Percentiles rank a stretch among this genome's conserved stretches.
Evolutionary conservation across 2,113 vertebrate genomes (phyloP).

Genomic region (Ondatra zibethicus): DNA sequence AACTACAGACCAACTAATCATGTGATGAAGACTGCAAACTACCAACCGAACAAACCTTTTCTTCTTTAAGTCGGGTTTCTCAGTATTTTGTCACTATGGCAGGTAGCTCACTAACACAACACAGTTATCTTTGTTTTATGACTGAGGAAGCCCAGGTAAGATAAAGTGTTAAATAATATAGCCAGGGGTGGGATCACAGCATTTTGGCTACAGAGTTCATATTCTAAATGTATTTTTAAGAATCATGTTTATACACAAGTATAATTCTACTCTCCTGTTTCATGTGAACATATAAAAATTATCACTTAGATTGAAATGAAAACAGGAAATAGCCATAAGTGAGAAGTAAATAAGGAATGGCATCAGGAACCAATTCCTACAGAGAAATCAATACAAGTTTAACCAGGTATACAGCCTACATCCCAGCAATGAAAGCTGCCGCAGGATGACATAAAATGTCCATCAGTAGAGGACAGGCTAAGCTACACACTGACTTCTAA

Average conservation of each 20-base stretch:
- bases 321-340: background rate
- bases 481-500: background rate
- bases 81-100: background rate
- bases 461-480: background rate
- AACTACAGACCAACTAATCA: background rate
- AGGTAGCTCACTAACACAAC: background rate
- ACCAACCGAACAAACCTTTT: background rate
- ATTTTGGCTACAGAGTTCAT: constrained; percentile 27
- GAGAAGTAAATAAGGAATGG: constrained; percentile 9
- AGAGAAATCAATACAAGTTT: background rate
- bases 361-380: background rate
- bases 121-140: constrained; percentile 42
- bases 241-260: constrained; percentile 30
- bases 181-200: background rate
- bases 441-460: background rate
- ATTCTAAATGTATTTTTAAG: background rate
- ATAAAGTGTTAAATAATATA: background rate
- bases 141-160: constrained; percentile 14
- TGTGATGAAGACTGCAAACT: background rate
- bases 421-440: background rate
- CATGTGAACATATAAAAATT: background rate
- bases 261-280: background rate
- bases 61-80: background rate
- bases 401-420: background rate
- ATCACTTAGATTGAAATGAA: background rate